Conservation (phyloP, 35 echinoderm and acorn worm genomes). For the Chiridota heheva region DNA sequence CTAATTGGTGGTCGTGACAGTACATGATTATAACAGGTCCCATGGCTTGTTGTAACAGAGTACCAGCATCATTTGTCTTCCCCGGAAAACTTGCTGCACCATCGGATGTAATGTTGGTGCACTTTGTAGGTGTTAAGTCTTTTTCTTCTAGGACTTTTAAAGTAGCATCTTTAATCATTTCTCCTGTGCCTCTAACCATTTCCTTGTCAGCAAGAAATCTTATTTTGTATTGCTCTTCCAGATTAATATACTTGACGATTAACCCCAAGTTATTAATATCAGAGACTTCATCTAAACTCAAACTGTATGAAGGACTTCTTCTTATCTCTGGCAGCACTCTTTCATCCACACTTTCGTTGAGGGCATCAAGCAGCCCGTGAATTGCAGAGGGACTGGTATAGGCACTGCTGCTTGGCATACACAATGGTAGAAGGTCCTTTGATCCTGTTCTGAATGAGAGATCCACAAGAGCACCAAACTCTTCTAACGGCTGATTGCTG, state of each 20-base stretch:
- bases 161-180: neutral
- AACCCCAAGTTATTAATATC: neutral
- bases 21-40: neutral
- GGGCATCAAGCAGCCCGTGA: too few relatives aligned
- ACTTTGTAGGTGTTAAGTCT: neutral
- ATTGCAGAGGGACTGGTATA: neutral
- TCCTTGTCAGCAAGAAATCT: constrained; percentile 1
- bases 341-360: neutral
- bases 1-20: neutral
- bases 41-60: neutral
- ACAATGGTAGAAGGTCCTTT: neutral
- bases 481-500: neutral
- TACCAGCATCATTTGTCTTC: neutral
- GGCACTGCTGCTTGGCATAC: neutral
- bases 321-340: neutral
- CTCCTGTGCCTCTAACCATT: neutral
- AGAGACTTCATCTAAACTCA: neutral
- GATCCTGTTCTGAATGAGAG: neutral
- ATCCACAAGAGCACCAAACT: neutral
- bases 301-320: neutral
- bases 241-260: neutral
- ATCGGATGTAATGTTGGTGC: neutral
- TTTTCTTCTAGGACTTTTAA: neutral
- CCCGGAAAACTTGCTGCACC: neutral
- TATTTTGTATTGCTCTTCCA: neutral